Evolutionary conservation across 2,888 invertebrate species (phyloP).

Genomic region (Sphaerophoria rueppellii): DNA sequence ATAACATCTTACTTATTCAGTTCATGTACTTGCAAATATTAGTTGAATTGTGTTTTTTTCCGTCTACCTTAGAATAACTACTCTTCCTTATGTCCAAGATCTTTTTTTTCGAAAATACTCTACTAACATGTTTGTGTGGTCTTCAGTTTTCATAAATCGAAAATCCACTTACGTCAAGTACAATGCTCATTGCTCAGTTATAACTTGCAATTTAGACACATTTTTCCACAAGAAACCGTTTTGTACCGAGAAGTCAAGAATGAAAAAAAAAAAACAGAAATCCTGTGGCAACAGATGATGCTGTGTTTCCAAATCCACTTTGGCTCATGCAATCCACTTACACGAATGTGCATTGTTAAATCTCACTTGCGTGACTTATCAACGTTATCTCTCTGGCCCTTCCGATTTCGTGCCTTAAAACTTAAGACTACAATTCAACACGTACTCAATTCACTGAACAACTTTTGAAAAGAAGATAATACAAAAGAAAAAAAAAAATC

Average conservation of each 20-base stretch:
- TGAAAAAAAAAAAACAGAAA: constrained; percentile 7
- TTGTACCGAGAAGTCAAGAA: constrained; percentile 25
- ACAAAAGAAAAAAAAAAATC: constrained; percentile 18
- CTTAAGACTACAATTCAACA: constrained; percentile 13
- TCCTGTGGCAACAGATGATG: constrained; percentile 53
- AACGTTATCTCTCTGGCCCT: constrained; percentile 35
- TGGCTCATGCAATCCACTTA: constrained; percentile 55
- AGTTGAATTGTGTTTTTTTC: too few species aligned
- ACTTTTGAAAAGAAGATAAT: constrained; percentile 56
- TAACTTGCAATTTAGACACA: too few species aligned
- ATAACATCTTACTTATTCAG: too few species aligned
- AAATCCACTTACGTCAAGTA: too few species aligned
- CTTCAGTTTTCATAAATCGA: too few species aligned
- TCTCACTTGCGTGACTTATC: constrained; percentile 67
- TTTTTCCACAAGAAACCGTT: neutral
- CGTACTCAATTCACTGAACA: constrained; percentile 21
- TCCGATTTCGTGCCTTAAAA: constrained; percentile 3
- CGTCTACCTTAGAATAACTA: too few species aligned
- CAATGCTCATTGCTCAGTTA: too few species aligned
- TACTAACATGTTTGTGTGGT: too few species aligned
- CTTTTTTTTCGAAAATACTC: too few species aligned
- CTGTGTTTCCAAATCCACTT: constrained; percentile 61
- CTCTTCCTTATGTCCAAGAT: too few species aligned
- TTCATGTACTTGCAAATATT: too few species aligned
- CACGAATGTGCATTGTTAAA: constrained; percentile 2